Conservation (phyloP, 2,113 vertebrate genomes). For the Ciconia stormi region DNA sequence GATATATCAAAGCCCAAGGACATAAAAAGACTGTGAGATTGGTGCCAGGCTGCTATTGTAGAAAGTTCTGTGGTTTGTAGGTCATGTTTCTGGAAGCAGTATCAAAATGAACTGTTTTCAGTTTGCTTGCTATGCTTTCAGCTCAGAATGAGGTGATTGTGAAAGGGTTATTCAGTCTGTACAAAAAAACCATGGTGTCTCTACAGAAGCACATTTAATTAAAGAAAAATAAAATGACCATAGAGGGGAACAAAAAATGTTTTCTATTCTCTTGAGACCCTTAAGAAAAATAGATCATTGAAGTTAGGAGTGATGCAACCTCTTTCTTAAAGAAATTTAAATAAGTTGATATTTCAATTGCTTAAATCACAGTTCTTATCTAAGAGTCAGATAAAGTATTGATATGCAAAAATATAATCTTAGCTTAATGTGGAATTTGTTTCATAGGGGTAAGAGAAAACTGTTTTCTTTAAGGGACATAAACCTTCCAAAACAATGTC, state of each 20-base stretch:
- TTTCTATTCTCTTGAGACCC: not conserved
- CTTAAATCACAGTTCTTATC: not conserved
- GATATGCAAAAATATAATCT: not conserved
- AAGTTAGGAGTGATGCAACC: not conserved
- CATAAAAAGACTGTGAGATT: not conserved
- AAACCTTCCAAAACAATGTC: not conserved
- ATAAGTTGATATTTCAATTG: not conserved
- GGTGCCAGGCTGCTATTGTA: not conserved
- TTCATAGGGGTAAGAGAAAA: not conserved
- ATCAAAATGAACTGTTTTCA: not conserved
- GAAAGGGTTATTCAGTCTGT: not conserved
- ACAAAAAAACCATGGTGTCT: not conserved
- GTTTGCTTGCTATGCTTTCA: not conserved
- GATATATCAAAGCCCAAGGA: not conserved
- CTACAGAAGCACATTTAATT: not conserved
- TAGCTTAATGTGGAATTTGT: not conserved
- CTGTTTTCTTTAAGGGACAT: not conserved
- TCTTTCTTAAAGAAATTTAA: not conserved
- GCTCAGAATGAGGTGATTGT: not conserved
- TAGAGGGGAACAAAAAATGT: not conserved
- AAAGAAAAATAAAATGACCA: not conserved
- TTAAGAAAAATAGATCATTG: not conserved
- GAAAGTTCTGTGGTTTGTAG: slow-evolving; percentile 1
- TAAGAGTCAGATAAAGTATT: not conserved
- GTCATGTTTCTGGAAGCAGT: slow-evolving; percentile 31